These are phyloP conservation scores for Acarapis woodi DNA, from an alignment of 1,140 invertebrate genomes.

Conservation along the genomic window DNA sequence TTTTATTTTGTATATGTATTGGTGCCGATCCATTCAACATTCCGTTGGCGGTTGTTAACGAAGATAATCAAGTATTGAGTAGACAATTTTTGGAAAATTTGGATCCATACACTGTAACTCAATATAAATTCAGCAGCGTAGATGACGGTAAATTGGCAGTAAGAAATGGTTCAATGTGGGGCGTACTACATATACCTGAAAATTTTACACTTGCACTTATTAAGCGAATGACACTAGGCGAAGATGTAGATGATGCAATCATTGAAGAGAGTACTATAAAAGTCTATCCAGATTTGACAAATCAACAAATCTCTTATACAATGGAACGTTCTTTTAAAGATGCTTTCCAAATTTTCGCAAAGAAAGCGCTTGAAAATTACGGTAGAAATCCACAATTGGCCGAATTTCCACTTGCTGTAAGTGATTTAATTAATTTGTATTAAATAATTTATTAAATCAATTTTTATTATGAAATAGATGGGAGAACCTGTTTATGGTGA, in stretches of 20 bases:
- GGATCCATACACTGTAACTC: constrained; percentile 13
- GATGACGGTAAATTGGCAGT: constrained; percentile 37
- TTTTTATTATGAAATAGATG: not conserved
- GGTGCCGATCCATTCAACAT: constrained; percentile 58
- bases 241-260: constrained; percentile 38
- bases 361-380: constrained; percentile 32
- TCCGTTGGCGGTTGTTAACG: constrained; percentile 39
- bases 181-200: constrained; percentile 45
- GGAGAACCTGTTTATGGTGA: constrained; percentile 58
- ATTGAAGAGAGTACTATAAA: constrained; percentile 45
- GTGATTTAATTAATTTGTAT: constrained; percentile 19
- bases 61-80: constrained; percentile 13
- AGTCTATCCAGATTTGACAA: constrained; percentile 63
- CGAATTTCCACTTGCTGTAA: constrained; percentile 26
- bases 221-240: constrained; percentile 30
- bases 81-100: constrained; percentile 1
- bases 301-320: constrained; percentile 60
- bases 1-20: constrained; percentile 73
- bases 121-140: constrained; percentile 32
- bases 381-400: constrained; percentile 37
- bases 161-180: constrained; percentile 44
- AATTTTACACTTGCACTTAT: constrained; percentile 55
- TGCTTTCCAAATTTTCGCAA: constrained; percentile 43
- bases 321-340: constrained; percentile 36
- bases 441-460: not conserved